Conservation (phyloP, 1,140 invertebrate genomes). For the Eumeta japonica region DNA sequence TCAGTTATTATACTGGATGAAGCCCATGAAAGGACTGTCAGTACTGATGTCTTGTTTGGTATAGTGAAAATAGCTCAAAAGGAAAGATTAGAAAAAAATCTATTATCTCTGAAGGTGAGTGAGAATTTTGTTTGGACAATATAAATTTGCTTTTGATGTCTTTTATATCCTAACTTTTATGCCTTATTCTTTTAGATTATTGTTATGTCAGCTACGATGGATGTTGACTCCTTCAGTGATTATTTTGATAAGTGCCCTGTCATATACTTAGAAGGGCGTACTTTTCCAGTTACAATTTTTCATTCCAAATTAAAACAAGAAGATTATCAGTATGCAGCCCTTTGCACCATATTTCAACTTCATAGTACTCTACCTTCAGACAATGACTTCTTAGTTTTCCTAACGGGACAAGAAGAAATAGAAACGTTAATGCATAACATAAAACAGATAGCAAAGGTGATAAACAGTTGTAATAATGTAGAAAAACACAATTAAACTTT, state of each 20-base stretch:
- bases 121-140: background rate
- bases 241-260: constrained; percentile 88
- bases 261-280: constrained; percentile 87
- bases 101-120: constrained; percentile 69
- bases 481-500: background rate
- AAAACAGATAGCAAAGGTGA: constrained; percentile 69
- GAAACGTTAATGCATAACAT: constrained; percentile 81
- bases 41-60: constrained; percentile 91
- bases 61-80: constrained; percentile 83
- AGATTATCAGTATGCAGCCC: constrained; percentile 79
- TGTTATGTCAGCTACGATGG: constrained; percentile 94
- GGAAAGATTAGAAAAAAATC: constrained; percentile 62
- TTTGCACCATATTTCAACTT: constrained; percentile 90
- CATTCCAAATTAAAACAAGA: constrained; percentile 75
- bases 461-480: constrained; percentile 7
- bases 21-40: constrained; percentile 91
- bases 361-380: constrained; percentile 78
- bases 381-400: constrained; percentile 92
- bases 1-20: constrained; percentile 89
- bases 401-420: constrained; percentile 99
- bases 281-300: constrained; percentile 79
- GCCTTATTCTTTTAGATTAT: constrained; percentile 68
- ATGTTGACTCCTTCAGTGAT: constrained; percentile 86
- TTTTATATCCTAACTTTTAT: constrained; percentile 4
- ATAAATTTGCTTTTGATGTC: too few species aligned